Conservation (phyloP, 2,797 vertebrate genomes). For the Pangasius sanitwongsei region DNA sequence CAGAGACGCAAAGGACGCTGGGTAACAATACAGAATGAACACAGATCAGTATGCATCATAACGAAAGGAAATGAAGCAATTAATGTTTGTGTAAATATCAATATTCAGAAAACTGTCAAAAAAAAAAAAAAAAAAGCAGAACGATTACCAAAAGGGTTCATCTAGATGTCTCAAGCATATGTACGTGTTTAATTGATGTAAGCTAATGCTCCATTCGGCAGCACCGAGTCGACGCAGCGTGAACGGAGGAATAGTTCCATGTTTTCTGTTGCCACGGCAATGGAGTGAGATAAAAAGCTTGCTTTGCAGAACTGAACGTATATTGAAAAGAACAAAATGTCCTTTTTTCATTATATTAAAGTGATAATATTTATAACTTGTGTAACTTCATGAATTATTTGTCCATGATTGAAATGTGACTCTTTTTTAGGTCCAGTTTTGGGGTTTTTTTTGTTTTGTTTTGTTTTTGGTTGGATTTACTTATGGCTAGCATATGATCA, state of each 20-base stretch:
- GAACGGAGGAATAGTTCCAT: background rate
- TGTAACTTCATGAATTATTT: background rate
- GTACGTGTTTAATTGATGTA: constrained; percentile 16
- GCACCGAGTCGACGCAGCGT: background rate
- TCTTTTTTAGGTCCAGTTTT: background rate
- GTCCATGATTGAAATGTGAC: background rate
- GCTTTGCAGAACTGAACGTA: constrained; percentile 9
- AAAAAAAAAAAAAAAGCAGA: background rate
- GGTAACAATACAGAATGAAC: background rate
- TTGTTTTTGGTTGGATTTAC: background rate
- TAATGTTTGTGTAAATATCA: constrained; percentile 48
- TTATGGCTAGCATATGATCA: background rate
- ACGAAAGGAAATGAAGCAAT: constrained; percentile 1
- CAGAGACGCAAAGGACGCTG: background rate
- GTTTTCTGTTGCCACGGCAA: background rate
- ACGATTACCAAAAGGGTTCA: constrained; percentile 29
- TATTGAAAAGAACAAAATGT: constrained; percentile 7
- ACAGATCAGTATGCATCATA: background rate
- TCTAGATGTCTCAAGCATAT: background rate
- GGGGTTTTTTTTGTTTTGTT: background rate
- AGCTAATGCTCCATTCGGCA: constrained; percentile 9
- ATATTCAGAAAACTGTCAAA: background rate
- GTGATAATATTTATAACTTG: constrained; percentile 8
- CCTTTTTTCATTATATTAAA: constrained; percentile 15
- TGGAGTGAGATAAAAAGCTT: background rate